phyloP scores from a whole-genome alignment of 1,140 invertebrate species.

The Anastrepha ludens region DNA sequence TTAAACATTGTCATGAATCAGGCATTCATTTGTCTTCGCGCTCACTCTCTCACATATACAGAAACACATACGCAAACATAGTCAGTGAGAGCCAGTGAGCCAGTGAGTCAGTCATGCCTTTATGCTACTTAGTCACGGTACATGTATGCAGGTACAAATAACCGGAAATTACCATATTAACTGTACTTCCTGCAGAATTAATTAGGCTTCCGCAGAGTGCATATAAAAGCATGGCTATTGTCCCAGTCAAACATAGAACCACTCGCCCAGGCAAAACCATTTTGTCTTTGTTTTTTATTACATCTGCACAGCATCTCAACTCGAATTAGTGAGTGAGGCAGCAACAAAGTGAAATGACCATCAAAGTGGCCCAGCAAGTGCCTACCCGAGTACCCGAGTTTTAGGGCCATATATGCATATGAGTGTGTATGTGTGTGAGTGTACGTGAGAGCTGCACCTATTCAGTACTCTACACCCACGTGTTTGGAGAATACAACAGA shows the following conservation, averaged over 20 bases:
- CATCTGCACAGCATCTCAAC: too few relatives aligned
- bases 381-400: not conserved
- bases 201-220: slow-evolving; percentile 55
- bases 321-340: too few relatives aligned
- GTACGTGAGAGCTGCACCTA: too few relatives aligned
- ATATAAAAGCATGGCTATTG: not conserved
- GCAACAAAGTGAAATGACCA: not conserved
- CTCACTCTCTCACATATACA: not conserved
- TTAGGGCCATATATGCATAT: not conserved
- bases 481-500: not conserved
- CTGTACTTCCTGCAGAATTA: slow-evolving; percentile 58
- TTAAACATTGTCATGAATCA: not conserved
- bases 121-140: not conserved
- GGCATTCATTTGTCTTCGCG: not conserved
- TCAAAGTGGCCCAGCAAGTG: not conserved
- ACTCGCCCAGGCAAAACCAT: not conserved
- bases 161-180: slow-evolving; percentile 60
- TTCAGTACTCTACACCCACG: too few relatives aligned
- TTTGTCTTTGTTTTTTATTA: not conserved
- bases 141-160: slow-evolving; percentile 24
- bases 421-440: not conserved
- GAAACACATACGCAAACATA: not conserved
- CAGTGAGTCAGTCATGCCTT: not conserved
- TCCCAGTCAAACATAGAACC: not conserved
- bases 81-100: too few relatives aligned